Conservation (phyloP, 2,113 vertebrate genomes). For the Mormoops blainvillei region DNA sequence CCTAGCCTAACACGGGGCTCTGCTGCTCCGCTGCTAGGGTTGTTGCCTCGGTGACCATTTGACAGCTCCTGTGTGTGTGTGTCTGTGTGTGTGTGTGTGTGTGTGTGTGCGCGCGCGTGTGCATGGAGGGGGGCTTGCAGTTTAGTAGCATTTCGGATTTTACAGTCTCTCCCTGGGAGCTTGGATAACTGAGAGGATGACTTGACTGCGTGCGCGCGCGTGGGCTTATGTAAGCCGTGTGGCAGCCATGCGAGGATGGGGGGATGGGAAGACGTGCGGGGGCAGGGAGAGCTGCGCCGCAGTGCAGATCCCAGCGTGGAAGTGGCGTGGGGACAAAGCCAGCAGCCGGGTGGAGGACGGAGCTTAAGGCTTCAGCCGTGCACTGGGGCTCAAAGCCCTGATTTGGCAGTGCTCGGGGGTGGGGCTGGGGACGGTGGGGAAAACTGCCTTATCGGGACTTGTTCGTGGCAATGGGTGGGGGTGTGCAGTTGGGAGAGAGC, state of each 20-base stretch:
- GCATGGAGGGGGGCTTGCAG: fast-evolving
- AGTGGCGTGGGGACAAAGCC: neutral
- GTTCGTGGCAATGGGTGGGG: neutral
- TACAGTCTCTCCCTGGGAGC: neutral
- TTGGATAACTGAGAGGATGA: neutral
- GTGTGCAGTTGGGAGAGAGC: neutral
- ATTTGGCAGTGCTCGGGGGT: neutral
- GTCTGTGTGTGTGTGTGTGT: too few species aligned
- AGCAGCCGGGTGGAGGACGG: neutral
- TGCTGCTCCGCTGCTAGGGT: neutral
- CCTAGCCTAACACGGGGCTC: neutral
- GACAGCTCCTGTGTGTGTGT: neutral
- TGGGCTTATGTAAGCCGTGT: neutral
- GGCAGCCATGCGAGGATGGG: neutral
- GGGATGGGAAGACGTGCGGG: neutral
- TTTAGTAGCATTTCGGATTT: neutral
- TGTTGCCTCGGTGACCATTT: neutral
- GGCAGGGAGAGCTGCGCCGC: neutral
- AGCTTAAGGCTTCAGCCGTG: fast-evolving
- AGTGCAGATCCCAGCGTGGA: neutral
- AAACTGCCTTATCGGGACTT: neutral
- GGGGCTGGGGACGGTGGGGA: neutral
- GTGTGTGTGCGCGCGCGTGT: too few species aligned
- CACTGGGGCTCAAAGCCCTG: neutral
- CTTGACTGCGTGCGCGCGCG: neutral